Percentiles rank a stretch among this genome's conserved stretches.
These are phyloP conservation scores for Fregata magnificens DNA, from an alignment of 2,113 vertebrate genomes.

Conservation along the genomic window DNA sequence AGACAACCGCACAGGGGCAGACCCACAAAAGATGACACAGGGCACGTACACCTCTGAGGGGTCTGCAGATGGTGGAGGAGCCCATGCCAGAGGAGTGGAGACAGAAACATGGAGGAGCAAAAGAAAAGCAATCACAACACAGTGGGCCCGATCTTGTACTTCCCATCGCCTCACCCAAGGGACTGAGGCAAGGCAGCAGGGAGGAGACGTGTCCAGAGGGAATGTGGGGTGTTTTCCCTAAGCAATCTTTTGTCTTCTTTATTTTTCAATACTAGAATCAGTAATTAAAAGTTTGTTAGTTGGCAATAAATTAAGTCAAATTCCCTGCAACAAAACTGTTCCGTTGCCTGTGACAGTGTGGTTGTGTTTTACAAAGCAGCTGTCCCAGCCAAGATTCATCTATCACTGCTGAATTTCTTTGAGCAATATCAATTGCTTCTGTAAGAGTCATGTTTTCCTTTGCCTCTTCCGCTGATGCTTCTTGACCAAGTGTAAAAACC, in stretches of 20 bases:
- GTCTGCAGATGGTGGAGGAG: not conserved
- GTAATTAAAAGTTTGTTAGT: not conserved
- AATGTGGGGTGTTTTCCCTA: not conserved
- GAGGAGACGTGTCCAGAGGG: not conserved
- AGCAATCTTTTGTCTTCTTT: not conserved
- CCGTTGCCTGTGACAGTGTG: not conserved
- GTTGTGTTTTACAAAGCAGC: not conserved
- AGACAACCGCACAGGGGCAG: not conserved
- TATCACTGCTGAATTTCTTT: not conserved
- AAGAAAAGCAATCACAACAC: not conserved
- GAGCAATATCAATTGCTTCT: not conserved
- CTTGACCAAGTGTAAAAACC: not conserved
- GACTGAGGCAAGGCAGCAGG: not conserved
- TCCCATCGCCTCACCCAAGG: not conserved
- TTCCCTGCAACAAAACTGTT: not conserved
- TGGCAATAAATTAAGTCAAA: not conserved
- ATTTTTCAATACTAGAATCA: not conserved
- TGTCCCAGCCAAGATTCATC: not conserved
- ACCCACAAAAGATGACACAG: not conserved
- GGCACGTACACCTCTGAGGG: accelerated
- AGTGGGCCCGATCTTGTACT: no score
- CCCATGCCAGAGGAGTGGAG: not conserved
- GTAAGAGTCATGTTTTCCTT: not conserved
- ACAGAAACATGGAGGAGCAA: not conserved
- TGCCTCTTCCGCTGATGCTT: not conserved